Evolutionary conservation across 2,888 invertebrate species (phyloP), one percentile per base, ranked within the genome.

Genomic region (Tortricodes alternella): DNA sequence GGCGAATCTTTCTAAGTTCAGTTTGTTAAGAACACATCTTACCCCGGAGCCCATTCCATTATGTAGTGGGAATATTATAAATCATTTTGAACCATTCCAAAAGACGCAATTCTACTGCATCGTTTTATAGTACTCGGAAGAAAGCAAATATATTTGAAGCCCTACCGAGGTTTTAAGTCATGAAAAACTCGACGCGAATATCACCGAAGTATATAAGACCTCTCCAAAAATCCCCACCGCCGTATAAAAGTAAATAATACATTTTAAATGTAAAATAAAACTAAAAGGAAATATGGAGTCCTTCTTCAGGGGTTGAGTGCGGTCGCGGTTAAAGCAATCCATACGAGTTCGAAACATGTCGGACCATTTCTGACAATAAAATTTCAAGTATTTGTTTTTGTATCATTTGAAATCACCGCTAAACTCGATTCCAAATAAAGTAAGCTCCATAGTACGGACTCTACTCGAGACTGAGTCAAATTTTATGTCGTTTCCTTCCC

Each of bases 61-160:
- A 69, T 66, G 64, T 67, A 35, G 49, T 37, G 64, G 69, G 68
- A 70, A 66, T 73, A 76, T 74, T 75, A 80, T 80, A 80, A 80
- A 78, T 80, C 78, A 80, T 77, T 50, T 32, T 49, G 37, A 58
- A 67, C 73, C 67, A 69, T 71, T 73, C 76, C 73, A 71, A 74
- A 75, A 77, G 73, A 73, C 73, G 73, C 73, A 76, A 73, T 76
- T 74, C 71, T 66, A 63, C 65, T 74, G 74, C 76, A 75, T 64
- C 63, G 59, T 67, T 74, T 76, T 73, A 77, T 66, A 67, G 70
- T 66, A 56, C 66, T 68, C 58, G 65, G 66, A 70, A 68, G 68
- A 68, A 73, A 73, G 64, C 60, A 61, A 65, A 68, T 66, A 66
- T 64, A 67, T 71, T 67, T 65, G 63, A 63, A 43, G 32, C 15